Conservation (phyloP, 2,113 vertebrate genomes). For the Plecotus auritus region DNA sequence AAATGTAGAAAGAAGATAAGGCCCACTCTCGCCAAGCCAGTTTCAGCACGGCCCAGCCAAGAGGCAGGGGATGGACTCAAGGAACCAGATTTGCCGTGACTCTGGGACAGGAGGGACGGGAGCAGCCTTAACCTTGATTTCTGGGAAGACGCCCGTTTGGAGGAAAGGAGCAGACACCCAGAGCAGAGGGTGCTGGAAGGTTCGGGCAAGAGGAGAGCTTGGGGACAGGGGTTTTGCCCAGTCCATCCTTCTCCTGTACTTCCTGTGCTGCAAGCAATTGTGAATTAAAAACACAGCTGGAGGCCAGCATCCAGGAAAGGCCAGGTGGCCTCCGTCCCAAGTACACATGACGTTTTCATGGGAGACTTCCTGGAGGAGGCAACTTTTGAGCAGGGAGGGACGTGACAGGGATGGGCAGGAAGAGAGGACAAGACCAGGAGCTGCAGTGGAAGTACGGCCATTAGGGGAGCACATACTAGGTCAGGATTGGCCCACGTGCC, state of each 20-base stretch:
- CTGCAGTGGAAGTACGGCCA: rapidly evolving
- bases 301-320: background rate
- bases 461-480: background rate
- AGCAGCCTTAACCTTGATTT: background rate
- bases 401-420: background rate
- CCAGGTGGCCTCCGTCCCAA: background rate
- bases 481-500: background rate
- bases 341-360: background rate
- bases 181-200: background rate
- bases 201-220: background rate
- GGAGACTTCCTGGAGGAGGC: slow-evolving; percentile 24
- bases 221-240: background rate
- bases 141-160: background rate
- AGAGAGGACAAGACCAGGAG: background rate
- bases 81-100: background rate
- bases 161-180: background rate
- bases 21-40: background rate
- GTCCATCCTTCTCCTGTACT: background rate
- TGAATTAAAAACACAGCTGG: background rate
- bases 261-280: background rate
- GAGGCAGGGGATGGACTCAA: background rate
- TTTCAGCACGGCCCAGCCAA: background rate
- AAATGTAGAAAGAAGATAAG: background rate
- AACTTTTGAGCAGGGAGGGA: background rate
- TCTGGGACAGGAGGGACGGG: background rate